Evolutionary conservation across 2,888 invertebrate genomes (phyloP), one percentile per base, ranked within the genome.

Genomic region (Nemurella pictetii): DNA sequence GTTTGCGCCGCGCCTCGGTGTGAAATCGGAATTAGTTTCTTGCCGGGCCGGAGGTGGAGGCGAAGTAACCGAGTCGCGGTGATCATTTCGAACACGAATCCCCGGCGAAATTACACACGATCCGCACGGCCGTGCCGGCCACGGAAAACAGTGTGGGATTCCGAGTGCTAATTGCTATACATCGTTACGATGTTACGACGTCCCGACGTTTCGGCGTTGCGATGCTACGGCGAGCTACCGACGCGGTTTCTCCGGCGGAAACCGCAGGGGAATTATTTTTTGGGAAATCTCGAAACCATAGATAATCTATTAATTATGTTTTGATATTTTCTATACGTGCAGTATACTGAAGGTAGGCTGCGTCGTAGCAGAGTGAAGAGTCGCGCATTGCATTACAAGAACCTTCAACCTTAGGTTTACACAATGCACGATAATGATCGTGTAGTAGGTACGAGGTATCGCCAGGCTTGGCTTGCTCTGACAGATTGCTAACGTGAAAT

Each of bases 11-110:
- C n/a, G n/a, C n/a, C n/a, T n/a, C n/a, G n/a, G n/a, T 30, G 78
- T 78, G 78, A 78, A 78, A 78, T 78, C 30, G 7, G 30, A 29
- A 78, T 78, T 78, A 25, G 78, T 78, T 78, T 30, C 20, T 29
- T 74, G 9, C 27, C 27, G 75, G 20, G 75, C 75, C 12, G 74
- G 25, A 75, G n/a, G n/a, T n/a, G n/a, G 0, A 75, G 20, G 9
- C 75, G 29, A 5, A 12, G 26, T 77, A 26, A 77, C 28, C 77
- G 77, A 77, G 77, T 27, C 30, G 78, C 20, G 28, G 30, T 9
- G 77, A 26, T 27, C 77, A 32, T 32, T n/a, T n/a, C 32, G 32
- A 35, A 4, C 55, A 55, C 55, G 55, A 3, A 7, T 1, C 15
- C 9, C 5, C 15, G 35, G 12, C 55, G 55, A 3, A 55, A 55